Base-by-base conservation (phyloP, 2,888 invertebrate species). In the Oligia fasciuncula region DNA sequence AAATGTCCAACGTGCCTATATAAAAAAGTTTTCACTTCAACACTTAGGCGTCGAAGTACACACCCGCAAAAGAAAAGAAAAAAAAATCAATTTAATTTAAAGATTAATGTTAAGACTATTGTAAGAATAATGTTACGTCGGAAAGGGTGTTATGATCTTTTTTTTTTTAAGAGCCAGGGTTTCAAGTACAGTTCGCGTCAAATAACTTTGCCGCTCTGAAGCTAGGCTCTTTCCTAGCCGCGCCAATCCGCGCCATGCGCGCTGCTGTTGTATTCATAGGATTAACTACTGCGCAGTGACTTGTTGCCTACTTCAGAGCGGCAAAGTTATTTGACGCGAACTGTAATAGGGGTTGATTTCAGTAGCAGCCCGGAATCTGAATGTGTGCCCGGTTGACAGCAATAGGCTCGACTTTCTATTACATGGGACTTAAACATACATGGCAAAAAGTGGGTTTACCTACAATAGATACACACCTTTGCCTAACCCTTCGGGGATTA, bases 51-150 rank as follows among this genome's bases (percentile, higher is more conserved):
- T 43, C 9, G 9, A 43, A 43, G 9, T 46, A 46, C 46, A 11
- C 2, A 11, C 2, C 2, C 46, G 46, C 46, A 46, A 9, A 46
- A 46, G 46, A 46, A 46, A 46, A 43, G 9, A 43, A 43, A 43
- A 9, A 1, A 9, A 9, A 43, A 43, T 9, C 0, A 43, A 43
- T 43, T 43, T 43, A 60, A 60, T 60, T 66, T 65, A 70, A 77
- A 83, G n/a, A 80, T 76, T 75, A 49, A 35, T 67, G 2, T 54
- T 82, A 2, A 57, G 17, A 57, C 40, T 63, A 29, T 29, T 29
- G 29, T 29, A 29, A 29, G 29, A 29, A 29, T 75, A 11, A n/a
- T 9, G 46, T 0, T 29, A 2, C 13, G 29, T 8, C 4, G n/a
- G 19, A 29, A 23, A 49, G 29, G 6, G 14, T n/a, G 3, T 13